Base-by-base conservation (phyloP, 2,888 invertebrate genomes). In the Sipha maydis region DNA sequence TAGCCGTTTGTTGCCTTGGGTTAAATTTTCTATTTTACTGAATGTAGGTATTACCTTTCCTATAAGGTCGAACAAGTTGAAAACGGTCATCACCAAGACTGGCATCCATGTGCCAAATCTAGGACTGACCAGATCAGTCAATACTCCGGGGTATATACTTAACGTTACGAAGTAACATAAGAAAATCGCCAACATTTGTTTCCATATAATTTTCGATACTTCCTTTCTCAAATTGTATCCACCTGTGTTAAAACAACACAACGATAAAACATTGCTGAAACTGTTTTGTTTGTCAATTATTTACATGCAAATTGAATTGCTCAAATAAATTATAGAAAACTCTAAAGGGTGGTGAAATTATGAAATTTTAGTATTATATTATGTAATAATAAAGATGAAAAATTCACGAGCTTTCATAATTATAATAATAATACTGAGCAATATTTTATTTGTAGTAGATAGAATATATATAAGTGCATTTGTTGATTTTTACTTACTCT, bases 131-230 rank as follows among this genome's bases (percentile, higher is more conserved):
- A 98, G 95, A 92, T 98, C 97, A 0, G 97, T 96, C 89, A 97
- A 95, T 83, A 98, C 96, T 83, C 98, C 98, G 0, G 98, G 98
- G 91, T 98, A 98, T 31, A 98, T 93, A 90, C 96, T 96, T 7
- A 98, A 93, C 0, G 98, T 98, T 0, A 97, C 96, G 91, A 97
- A 96, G 92, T 98, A 98, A 3, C 97, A 97, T 89, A 97, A 92
- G 0, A 96, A 96, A 90, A 98, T 97, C 41, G 96, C 96, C 73
- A 96, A 94, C 97, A 98, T 98, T 92, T 97, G 97, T 0, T 97
- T 97, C 92, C 96, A 97, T 90, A 97, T 96, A 0, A 95, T 94
- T 90, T 95, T 95, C 0, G 97, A 95, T 1, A 97, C 97, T 90
- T 95, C 95, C 94, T 96, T 95, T 61, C 97, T 93, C 1, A 96